Evolutionary conservation across 2,888 invertebrate species (phyloP).

Genomic region (Ormyrus nitidulus): DNA sequence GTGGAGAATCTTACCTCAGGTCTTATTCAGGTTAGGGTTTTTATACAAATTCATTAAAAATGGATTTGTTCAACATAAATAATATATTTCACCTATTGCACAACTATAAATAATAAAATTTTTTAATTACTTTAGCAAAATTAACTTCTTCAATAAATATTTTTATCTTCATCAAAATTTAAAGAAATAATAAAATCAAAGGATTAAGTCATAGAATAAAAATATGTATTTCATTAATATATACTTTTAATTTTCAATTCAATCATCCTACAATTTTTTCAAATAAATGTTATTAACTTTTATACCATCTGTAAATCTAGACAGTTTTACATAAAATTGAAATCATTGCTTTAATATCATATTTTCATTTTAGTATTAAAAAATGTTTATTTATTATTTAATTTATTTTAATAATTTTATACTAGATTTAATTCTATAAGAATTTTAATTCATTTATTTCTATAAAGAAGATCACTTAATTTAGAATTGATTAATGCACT

Average conservation of each 20-base stretch:
- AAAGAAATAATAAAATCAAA: too few relatives aligned
- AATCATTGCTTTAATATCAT: constrained; percentile 9
- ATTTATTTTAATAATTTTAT: constrained; percentile 7
- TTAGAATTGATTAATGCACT: neutral
- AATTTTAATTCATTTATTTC: neutral
- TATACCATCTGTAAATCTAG: too few relatives aligned
- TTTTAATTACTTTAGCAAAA: too few relatives aligned
- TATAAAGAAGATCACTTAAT: too few relatives aligned
- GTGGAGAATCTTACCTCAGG: constrained; percentile 69
- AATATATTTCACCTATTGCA: constrained; percentile 31
- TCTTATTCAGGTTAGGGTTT: constrained; percentile 67
- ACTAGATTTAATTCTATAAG: neutral
- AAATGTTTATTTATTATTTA: neutral
- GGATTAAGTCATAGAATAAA: too few relatives aligned
- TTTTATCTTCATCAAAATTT: too few relatives aligned
- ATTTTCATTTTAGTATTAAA: neutral
- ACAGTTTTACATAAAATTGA: constrained; percentile 8
- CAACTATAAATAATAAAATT: constrained; percentile 2
- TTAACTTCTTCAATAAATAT: too few relatives aligned
- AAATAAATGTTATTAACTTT: too few relatives aligned
- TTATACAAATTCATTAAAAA: constrained; percentile 26
- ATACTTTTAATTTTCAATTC: too few relatives aligned
- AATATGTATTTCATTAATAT: too few relatives aligned
- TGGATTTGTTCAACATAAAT: constrained; percentile 22
- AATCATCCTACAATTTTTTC: too few relatives aligned